Percentiles rank a stretch among this genome's conserved stretches.
Conservation (phyloP, 2,888 invertebrate genomes). For the Leptogaster cylindrica region DNA sequence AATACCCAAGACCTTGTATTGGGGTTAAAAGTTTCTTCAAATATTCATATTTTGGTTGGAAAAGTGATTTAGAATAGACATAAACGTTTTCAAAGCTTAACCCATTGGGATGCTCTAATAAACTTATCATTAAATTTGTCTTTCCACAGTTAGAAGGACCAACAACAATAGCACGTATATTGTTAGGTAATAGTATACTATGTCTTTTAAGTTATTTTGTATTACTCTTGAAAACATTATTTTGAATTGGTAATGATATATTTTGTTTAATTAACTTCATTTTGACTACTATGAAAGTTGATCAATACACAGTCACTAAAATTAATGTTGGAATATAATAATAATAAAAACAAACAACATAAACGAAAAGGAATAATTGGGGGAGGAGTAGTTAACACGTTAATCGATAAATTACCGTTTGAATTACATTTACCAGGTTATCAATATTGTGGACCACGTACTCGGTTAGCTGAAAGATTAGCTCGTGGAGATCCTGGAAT, state of each 20-base stretch:
- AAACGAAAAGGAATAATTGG: not conserved
- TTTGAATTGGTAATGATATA: too few species aligned
- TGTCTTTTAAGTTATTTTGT: constrained; percentile 47
- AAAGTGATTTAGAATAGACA: constrained; percentile 53
- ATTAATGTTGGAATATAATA: too few species aligned
- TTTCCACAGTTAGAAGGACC: constrained; percentile 58
- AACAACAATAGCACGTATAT: constrained; percentile 50
- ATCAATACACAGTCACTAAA: too few species aligned
- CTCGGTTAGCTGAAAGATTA: constrained; percentile 48
- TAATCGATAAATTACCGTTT: constrained; percentile 46
- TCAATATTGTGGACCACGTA: constrained; percentile 51
- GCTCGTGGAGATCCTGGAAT: constrained; percentile 50
- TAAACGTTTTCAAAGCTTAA: constrained; percentile 57
- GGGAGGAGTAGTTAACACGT: not conserved
- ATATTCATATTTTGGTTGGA: constrained; percentile 51
- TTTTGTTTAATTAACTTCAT: too few species aligned
- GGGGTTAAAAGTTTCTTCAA: constrained; percentile 48
- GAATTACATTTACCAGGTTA: constrained; percentile 49
- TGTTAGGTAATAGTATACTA: constrained; percentile 52
- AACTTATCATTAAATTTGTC: constrained; percentile 54
- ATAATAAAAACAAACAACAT: not conserved
- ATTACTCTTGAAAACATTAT: not conserved
- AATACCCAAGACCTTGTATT: too few species aligned
- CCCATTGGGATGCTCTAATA: constrained; percentile 54
- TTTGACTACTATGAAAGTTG: too few species aligned